Conservation (phyloP, 2,888 invertebrate species). For the Spilosoma lubricipeda region DNA sequence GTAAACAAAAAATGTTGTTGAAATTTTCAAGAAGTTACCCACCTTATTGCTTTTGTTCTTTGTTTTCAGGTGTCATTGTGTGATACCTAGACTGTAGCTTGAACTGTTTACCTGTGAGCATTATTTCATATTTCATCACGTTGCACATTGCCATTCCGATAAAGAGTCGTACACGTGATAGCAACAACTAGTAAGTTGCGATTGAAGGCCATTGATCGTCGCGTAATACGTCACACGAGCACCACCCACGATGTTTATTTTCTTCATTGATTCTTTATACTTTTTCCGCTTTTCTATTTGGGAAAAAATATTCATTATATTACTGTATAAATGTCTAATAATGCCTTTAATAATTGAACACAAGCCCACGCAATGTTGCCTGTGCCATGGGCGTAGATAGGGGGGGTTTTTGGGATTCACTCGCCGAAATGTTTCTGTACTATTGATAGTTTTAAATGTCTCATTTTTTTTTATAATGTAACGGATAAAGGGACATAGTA, state of each 20-base stretch:
- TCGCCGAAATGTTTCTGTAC: no score
- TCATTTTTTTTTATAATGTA: no score
- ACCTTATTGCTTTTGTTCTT: background rate
- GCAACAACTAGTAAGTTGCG: background rate
- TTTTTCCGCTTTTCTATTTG: background rate
- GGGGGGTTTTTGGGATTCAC: no score
- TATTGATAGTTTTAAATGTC: no score
- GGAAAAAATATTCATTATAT: background rate
- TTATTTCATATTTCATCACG: background rate
- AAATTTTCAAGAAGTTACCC: background rate
- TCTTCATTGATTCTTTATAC: conserved; percentile 1
- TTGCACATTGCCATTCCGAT: background rate
- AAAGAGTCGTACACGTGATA: background rate
- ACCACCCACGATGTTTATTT: conserved; percentile 16
- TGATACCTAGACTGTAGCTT: background rate
- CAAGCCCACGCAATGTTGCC: no score
- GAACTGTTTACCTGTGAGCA: background rate
- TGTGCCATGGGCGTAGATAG: no score
- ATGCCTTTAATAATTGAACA: no score
- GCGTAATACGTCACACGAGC: conserved; percentile 13
- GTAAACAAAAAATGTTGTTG: background rate
- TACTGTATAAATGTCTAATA: background rate
- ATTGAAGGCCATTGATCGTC: conserved; percentile 1
- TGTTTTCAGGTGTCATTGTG: background rate
- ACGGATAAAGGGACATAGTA: no score